Base-by-base conservation (phyloP, 2,888 invertebrate species). In the Lasioglossum figueresi region DNA sequence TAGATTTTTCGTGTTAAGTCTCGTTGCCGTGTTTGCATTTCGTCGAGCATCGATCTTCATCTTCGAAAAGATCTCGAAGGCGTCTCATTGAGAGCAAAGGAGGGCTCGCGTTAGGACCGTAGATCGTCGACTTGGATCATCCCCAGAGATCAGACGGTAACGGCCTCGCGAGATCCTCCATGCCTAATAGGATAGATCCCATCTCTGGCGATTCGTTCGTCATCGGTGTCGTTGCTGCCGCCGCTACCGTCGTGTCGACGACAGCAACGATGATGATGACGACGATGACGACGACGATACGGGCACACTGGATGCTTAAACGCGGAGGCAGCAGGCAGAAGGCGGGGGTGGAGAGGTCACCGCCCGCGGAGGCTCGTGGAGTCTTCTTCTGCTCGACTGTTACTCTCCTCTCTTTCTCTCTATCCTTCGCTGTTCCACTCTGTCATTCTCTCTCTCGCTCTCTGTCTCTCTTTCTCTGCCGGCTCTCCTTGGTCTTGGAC, bases 321-420 rank as follows among this genome's bases (percentile, higher is more conserved):
- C 79, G 48, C 59, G 73, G 72, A 40, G 79, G 66, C 73, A 82
- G 59, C 80, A 74, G 70, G 68, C 59, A 79, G 87, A 85, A 59
- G 89, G 88, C 87, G 88, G 89, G 92, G 92, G 92, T 87, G 93
- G 93, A 94, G 93, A 94, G 94, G 92, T 92, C 93, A 92, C 92
- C 92, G 92, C 84, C 92, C 92, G 90, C 88, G 80, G 88, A 93
- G 93, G 91, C 93, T 93, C 91, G 92, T 90, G 91, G 59, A 59
- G 59, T 48, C 23, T 48, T 48, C 48, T 48, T 48, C 48, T 48
- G 6, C 48, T 48, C 48, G 23, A 59, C 59, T 27, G 59, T 59
- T 27, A 27, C 59, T 59, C 59, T 27, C 14, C 59, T 59, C 59
- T 48, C 59, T 59, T 23, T 59, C 59, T 1, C 59, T n/a, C 59